Evolutionary conservation across 1,140 invertebrate species (phyloP).

Genomic region (Eupristina koningsbergeri): DNA sequence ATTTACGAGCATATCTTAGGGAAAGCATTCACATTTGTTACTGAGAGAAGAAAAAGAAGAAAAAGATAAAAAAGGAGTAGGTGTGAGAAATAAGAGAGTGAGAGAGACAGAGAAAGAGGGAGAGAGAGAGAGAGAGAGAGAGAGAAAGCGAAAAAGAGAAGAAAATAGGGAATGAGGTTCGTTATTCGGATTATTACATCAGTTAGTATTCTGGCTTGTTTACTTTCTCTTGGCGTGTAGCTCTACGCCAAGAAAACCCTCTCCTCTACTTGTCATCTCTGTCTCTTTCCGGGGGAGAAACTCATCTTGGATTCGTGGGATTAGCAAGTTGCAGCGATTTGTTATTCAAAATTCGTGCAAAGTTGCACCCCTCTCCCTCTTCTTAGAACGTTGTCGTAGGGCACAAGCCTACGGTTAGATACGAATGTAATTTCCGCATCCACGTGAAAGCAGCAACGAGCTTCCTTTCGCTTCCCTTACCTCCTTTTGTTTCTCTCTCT

Average conservation of each 20-base stretch:
- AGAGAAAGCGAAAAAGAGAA: conserved; percentile 21
- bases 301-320: conserved; percentile 48
- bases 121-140: conserved; percentile 35
- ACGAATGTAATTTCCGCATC: conserved; percentile 62
- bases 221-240: conserved; percentile 14
- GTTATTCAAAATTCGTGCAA: conserved; percentile 64
- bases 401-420: conserved; percentile 55
- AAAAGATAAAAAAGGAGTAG: conserved; percentile 33
- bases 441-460: conserved; percentile 28
- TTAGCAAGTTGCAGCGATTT: conserved; percentile 60
- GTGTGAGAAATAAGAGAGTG: conserved; percentile 18
- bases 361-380: conserved; percentile 52
- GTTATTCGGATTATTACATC: conserved; percentile 52
- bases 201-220: conserved; percentile 50
- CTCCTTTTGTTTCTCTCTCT: not conserved
- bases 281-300: conserved; percentile 8
- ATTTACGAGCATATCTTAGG: conserved; percentile 30
- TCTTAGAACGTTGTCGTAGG: not conserved
- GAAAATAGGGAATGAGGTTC: conserved; percentile 37
- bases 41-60: not conserved
- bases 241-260: conserved; percentile 26
- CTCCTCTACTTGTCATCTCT: not conserved
- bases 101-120: conserved; percentile 27
- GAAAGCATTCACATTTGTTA: conserved; percentile 28
- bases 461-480: not conserved